These are phyloP conservation scores for Ormyrus nitidulus DNA, from an alignment of 2,888 invertebrate species.

Conservation along the genomic window DNA sequence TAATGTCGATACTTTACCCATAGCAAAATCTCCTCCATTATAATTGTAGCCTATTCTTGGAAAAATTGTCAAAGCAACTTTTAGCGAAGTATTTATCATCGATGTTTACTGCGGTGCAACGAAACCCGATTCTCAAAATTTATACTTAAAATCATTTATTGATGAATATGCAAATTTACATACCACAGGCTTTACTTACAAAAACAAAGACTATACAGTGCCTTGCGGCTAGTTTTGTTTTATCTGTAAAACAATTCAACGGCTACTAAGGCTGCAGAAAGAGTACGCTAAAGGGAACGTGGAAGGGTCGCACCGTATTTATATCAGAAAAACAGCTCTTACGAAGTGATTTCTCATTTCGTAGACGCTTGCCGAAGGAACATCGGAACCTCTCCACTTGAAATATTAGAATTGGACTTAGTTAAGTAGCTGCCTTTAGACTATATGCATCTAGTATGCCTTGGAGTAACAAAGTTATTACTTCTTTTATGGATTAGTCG, in stretches of 20 bases:
- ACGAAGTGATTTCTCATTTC: constrained; percentile 32
- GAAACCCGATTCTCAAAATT: constrained; percentile 50
- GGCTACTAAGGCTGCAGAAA: too few relatives aligned
- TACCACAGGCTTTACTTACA: constrained; percentile 43
- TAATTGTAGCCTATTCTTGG: too few relatives aligned
- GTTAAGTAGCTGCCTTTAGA: constrained; percentile 14
- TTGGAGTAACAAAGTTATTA: constrained; percentile 24
- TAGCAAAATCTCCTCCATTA: too few relatives aligned
- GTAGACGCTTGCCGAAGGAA: neutral
- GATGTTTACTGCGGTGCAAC: constrained; percentile 53
- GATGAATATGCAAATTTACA: constrained; percentile 44
- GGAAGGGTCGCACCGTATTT: too few relatives aligned
- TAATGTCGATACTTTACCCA: too few relatives aligned
- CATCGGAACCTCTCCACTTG: neutral
- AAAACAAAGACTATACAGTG: constrained; percentile 29
- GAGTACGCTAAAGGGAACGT: too few relatives aligned
- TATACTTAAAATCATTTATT: constrained; percentile 54
- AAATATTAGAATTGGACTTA: constrained; percentile 12
- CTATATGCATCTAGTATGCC: constrained; percentile 25
- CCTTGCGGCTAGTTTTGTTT: neutral
- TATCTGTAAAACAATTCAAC: too few relatives aligned
- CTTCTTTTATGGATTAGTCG: neutral
- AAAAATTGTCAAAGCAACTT: too few relatives aligned
- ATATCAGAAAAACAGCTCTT: too few relatives aligned
- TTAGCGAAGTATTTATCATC: constrained; percentile 25